Evolutionary conservation across 2,888 invertebrate genomes (phyloP).

Genomic region (Callyntrura sp.): DNA sequence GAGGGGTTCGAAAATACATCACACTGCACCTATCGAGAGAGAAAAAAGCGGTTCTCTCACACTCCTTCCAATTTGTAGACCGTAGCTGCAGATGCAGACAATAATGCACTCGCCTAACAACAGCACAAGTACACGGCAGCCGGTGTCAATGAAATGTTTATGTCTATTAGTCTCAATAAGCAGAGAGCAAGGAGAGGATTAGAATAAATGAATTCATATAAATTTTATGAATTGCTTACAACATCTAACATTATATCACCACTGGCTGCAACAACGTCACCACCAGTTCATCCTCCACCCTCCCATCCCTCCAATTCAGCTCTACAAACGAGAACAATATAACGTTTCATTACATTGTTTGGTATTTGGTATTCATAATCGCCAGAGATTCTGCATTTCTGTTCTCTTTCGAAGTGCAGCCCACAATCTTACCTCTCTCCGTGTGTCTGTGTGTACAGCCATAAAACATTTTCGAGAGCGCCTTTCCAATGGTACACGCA

Average conservation of each 20-base stretch:
- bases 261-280: neutral
- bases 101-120: conserved; percentile 20
- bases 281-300: conserved; percentile 4
- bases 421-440: too few relatives aligned
- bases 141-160: conserved; percentile 74
- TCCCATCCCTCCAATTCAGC: neutral
- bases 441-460: too few relatives aligned
- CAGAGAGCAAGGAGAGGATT: conserved; percentile 34
- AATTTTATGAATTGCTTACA: conserved; percentile 67
- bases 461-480: too few relatives aligned
- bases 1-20: neutral
- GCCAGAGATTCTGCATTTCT: neutral
- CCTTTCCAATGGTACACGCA: too few relatives aligned
- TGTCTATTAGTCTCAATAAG: conserved; percentile 67
- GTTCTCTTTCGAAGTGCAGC: too few relatives aligned
- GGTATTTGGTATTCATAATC: neutral
- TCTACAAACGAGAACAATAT: neutral
- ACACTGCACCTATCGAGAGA: neutral
- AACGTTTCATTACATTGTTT: neutral
- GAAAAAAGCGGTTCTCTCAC: neutral
- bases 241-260: neutral
- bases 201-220: conserved; percentile 68
- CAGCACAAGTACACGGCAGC: conserved; percentile 33
- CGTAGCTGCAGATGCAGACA: neutral
- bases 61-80: neutral